Conservation (phyloP, 2,888 invertebrate genomes). For the Rotaria socialis region DNA sequence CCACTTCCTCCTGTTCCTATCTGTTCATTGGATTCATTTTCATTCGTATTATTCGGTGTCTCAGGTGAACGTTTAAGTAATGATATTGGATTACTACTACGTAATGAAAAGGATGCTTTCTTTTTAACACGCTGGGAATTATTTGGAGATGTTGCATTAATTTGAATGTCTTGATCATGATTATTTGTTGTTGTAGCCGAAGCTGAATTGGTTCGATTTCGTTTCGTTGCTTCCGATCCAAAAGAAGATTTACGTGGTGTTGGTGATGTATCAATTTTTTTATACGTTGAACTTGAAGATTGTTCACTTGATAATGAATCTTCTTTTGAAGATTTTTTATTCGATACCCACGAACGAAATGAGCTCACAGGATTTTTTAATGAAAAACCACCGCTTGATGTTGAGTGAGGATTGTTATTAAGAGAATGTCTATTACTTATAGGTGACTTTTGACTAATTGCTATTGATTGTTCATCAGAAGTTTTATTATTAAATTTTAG, state of each 20-base stretch:
- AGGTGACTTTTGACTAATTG: background rate
- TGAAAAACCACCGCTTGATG: background rate
- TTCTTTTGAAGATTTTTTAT: background rate
- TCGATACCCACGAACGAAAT: constrained; percentile 33
- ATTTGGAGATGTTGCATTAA: background rate
- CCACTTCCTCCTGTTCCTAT: background rate
- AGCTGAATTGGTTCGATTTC: constrained; percentile 16
- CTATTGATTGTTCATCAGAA: background rate
- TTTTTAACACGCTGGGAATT: background rate
- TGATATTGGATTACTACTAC: constrained; percentile 18
- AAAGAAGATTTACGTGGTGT: background rate
- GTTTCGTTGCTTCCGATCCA: background rate
- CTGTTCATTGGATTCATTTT: background rate
- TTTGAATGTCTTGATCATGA: background rate
- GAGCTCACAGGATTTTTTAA: constrained; percentile 32
- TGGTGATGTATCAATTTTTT: background rate
- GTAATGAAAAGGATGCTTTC: background rate
- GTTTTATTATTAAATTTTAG: background rate
- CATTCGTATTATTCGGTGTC: background rate
- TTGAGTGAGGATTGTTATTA: background rate
- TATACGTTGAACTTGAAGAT: background rate
- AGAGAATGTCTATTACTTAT: background rate
- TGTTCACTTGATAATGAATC: background rate
- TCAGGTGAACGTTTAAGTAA: background rate
- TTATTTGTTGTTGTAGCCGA: background rate